Percentiles rank a stretch among this genome's conserved stretches.
These are phyloP conservation scores for Euwallacea similis DNA, from an alignment of 1,140 invertebrate genomes.

Conservation along the genomic window DNA sequence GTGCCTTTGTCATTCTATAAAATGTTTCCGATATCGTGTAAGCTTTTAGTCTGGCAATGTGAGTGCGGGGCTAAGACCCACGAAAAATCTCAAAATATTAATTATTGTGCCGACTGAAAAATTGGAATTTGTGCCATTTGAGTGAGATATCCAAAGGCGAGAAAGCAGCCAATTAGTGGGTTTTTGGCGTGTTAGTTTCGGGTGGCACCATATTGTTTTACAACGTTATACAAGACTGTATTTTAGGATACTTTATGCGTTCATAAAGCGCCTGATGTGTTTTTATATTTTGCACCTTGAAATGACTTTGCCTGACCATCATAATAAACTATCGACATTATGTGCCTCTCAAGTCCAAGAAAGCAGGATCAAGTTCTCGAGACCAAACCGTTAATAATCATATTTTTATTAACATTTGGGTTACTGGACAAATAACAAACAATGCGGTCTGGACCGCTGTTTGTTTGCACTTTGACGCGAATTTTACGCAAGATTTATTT, in stretches of 20 bases:
- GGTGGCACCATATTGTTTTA: slow-evolving; percentile 16
- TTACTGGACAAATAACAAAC: neutral
- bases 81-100: neutral
- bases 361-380: too few species aligned
- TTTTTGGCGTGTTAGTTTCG: neutral
- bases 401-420: neutral
- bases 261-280: slow-evolving; percentile 11
- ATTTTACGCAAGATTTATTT: slow-evolving; percentile 5
- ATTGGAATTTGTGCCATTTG: neutral
- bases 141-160: slow-evolving; percentile 1
- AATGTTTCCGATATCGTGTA: slow-evolving; percentile 35
- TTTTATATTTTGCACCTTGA: slow-evolving; percentile 15
- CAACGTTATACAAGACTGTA: neutral
- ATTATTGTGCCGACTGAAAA: neutral
- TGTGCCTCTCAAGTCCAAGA: neutral
- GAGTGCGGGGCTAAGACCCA: slow-evolving; percentile 1
- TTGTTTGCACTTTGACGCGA: neutral
- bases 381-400: too few species aligned
- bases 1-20: slow-evolving; percentile 39
- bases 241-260: slow-evolving; percentile 10
- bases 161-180: slow-evolving; percentile 5
- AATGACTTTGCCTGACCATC: slow-evolving; percentile 2
- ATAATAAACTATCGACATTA: slow-evolving; percentile 11
- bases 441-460: neutral
- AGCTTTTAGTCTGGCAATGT: slow-evolving; percentile 32